A percentile compares a stretch with the other conserved stretches of the same genome.
These are phyloP conservation scores for Eulemur coronatus DNA, from an alignment of 2,797 vertebrate genomes.

Conservation along the genomic window DNA sequence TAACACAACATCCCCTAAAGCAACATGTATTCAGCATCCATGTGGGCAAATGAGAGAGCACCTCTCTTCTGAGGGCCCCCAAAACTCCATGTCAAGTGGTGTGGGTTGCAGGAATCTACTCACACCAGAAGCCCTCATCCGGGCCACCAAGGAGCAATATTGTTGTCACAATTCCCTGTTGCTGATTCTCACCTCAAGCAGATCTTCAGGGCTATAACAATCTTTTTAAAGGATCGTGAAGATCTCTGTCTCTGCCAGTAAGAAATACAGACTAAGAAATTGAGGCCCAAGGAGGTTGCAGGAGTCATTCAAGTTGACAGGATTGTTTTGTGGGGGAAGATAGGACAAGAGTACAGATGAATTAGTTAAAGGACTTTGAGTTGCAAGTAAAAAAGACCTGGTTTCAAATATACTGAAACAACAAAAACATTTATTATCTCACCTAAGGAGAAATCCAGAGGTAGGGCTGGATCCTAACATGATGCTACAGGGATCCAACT, in stretches of 20 bases:
- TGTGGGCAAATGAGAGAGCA: conserved; percentile 49
- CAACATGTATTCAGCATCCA: conserved; percentile 81
- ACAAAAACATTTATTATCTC: neutral
- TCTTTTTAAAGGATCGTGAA: neutral
- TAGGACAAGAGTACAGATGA: neutral
- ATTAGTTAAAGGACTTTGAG: neutral
- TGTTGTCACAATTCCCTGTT: conserved; percentile 18
- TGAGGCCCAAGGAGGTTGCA: neutral
- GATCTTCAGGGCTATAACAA: conserved; percentile 58
- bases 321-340: neutral
- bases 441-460: neutral
- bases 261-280: neutral
- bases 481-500: neutral
- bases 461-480: neutral
- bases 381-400: neutral
- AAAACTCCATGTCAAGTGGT: conserved; percentile 57
- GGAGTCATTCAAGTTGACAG: neutral
- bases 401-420: neutral
- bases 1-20: conserved; percentile 82
- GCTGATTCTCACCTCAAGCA: conserved; percentile 12
- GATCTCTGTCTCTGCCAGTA: neutral
- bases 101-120: conserved; percentile 56
- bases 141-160: conserved; percentile 68
- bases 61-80: conserved; percentile 64
- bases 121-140: conserved; percentile 65